Percentiles rank a stretch among this genome's conserved stretches.
These are phyloP conservation scores for Embiotoca jacksoni DNA, from an alignment of 2,113 vertebrate species.

Conservation along the genomic window DNA sequence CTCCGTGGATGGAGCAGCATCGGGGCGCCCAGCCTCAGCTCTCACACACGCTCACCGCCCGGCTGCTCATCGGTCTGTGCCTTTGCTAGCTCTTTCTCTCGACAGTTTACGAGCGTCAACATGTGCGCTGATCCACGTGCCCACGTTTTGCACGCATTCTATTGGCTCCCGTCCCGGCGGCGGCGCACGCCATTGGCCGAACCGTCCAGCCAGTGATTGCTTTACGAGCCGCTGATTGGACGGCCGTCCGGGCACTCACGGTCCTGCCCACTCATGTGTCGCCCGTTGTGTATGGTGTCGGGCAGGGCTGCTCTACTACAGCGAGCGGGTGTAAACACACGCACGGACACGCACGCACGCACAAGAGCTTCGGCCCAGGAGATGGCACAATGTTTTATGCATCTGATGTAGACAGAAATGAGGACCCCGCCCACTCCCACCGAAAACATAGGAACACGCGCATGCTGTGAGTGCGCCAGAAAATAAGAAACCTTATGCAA, in stretches of 20 bases:
- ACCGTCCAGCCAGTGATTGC: constrained; percentile 70
- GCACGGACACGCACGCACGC: constrained; percentile 3
- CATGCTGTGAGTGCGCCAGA: too few relatives aligned
- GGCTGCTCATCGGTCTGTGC: constrained; percentile 57
- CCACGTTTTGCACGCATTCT: constrained; percentile 63
- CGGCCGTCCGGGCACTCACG: constrained; percentile 28
- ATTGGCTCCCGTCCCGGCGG: constrained; percentile 63
- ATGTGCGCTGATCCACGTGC: constrained; percentile 86
- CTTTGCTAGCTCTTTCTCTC: constrained; percentile 65
- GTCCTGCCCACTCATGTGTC: constrained; percentile 80
- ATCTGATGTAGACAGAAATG: background rate
- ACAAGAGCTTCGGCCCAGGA: background rate
- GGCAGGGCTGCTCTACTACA: constrained; percentile 65
- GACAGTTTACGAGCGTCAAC: constrained; percentile 82
- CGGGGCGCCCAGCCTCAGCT: constrained; percentile 44
- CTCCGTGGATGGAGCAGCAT: constrained; percentile 55
- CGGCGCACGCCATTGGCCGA: constrained; percentile 65
- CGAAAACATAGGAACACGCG: background rate
- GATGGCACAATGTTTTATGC: constrained; percentile 16
- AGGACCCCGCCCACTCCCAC: constrained; percentile 16
- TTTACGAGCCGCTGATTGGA: constrained; percentile 67
- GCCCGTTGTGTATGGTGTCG: constrained; percentile 68
- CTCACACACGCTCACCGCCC: constrained; percentile 31
- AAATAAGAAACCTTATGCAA: constrained; percentile 21
- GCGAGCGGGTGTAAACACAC: constrained; percentile 68